Percentiles rank a stretch among this genome's conserved stretches.
phyloP scores from a whole-genome alignment of 2,888 invertebrate genomes.

The Creontiades dilutus region DNA sequence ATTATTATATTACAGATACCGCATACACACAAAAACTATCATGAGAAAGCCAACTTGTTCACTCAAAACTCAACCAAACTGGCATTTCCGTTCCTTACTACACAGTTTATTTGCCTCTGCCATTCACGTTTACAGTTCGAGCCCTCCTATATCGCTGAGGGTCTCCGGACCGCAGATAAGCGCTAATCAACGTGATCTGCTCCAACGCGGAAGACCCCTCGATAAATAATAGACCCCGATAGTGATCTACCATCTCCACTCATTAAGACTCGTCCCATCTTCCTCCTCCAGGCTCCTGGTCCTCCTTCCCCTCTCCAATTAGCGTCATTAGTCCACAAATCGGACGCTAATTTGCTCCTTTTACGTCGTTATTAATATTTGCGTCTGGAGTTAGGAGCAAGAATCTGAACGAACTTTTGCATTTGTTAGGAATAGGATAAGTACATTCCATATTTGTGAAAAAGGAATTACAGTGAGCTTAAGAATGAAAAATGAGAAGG shows the following conservation, averaged over 20 bases:
- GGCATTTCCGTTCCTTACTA: neutral
- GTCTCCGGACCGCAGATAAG: neutral
- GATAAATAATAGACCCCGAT: conserved; percentile 41
- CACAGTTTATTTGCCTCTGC: neutral
- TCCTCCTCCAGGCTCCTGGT: neutral
- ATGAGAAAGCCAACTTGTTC: too few species aligned
- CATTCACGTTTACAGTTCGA: neutral
- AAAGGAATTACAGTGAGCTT: too few species aligned
- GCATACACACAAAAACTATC: too few species aligned
- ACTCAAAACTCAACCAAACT: too few species aligned
- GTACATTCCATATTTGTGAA: too few species aligned
- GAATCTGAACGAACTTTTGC: too few species aligned
- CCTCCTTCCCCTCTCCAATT: neutral
- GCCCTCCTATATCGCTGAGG: neutral
- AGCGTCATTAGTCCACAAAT: conserved; percentile 27
- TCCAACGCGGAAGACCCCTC: conserved; percentile 54
- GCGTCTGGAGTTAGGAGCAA: neutral
- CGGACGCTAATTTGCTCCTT: conserved; percentile 51
- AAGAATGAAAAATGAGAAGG: too few species aligned
- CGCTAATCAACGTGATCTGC: conserved; percentile 58
- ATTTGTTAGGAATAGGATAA: too few species aligned
- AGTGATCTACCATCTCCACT: conserved; percentile 60
- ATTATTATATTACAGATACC: too few species aligned
- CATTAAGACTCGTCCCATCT: conserved; percentile 42
- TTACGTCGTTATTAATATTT: conserved; percentile 51